phyloP scores from a whole-genome alignment of 2,113 vertebrate species.

The Porphyrio hochstetteri region DNA sequence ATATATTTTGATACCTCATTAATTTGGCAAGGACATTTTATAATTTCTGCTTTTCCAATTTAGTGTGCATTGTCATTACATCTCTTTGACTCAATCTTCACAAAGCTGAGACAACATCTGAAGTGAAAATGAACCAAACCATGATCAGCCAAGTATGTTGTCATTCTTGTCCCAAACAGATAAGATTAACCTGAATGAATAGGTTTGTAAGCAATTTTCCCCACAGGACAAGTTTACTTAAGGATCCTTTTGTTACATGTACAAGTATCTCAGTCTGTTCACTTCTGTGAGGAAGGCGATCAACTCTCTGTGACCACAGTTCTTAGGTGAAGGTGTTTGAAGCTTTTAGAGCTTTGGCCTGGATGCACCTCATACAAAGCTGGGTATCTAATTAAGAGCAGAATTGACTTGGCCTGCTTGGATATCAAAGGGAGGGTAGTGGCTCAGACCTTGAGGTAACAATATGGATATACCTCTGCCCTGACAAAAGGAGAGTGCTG shows the following conservation, averaged over 20 bases:
- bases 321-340: background rate
- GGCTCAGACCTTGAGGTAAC: background rate
- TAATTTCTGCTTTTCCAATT: background rate
- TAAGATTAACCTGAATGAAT: background rate
- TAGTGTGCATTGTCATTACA: background rate
- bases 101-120: background rate
- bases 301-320: background rate
- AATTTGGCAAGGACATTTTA: background rate
- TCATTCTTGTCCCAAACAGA: background rate
- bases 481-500: background rate
- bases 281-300: background rate
- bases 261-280: background rate
- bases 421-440: background rate
- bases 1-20: background rate
- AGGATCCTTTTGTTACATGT: background rate
- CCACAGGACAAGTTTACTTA: background rate
- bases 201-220: background rate
- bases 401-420: background rate
- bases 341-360: background rate
- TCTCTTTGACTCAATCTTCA: background rate
- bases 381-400: background rate
- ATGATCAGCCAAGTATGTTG: fast-evolving
- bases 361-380: background rate
- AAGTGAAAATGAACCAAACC: background rate
- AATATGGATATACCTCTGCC: background rate